phyloP scores from a whole-genome alignment of 2,113 vertebrate species.

The Phoxinus phoxinus region DNA sequence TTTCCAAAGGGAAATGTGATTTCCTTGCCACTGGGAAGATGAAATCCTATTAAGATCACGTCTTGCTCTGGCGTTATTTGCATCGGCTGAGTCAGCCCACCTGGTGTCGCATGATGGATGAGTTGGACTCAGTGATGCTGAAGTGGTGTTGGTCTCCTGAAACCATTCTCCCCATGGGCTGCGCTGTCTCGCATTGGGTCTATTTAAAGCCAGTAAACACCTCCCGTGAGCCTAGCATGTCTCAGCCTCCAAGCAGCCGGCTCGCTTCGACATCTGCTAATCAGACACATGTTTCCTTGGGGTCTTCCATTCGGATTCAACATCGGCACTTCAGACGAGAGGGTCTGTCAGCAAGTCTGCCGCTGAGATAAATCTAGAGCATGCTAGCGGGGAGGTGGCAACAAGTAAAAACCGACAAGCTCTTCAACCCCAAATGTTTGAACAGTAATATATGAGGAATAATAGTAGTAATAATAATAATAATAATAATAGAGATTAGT shows the following conservation, averaged over 20 bases:
- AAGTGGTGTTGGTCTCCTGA: slow-evolving; percentile 10
- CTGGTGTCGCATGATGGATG: slow-evolving; percentile 57
- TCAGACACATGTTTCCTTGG: slow-evolving; percentile 49
- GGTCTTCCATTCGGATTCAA: slow-evolving; percentile 50
- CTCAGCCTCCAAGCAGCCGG: slow-evolving; percentile 31
- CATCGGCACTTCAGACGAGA: slow-evolving; percentile 33
- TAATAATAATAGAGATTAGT: background rate
- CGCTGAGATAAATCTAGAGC: slow-evolving; percentile 12
- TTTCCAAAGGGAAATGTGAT: slow-evolving; percentile 42
- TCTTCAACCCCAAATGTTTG: too few species aligned
- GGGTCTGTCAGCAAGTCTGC: background rate
- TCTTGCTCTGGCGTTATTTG: slow-evolving; percentile 58
- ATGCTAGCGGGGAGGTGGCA: background rate
- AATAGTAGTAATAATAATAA: background rate
- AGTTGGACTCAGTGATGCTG: background rate
- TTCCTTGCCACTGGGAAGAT: slow-evolving; percentile 54
- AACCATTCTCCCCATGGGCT: background rate
- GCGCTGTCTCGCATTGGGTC: background rate
- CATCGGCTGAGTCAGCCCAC: slow-evolving; percentile 53
- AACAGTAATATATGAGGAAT: background rate
- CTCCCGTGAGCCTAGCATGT: background rate
- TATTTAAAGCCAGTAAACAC: slow-evolving; percentile 50
- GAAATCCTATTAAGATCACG: slow-evolving; percentile 53
- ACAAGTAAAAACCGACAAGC: background rate
- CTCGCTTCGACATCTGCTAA: slow-evolving; percentile 62